Percentiles rank a stretch among this genome's conserved stretches.
Evolutionary conservation across 2,797 vertebrate species (phyloP).

Genomic region (Brachyalestes nurse): DNA sequence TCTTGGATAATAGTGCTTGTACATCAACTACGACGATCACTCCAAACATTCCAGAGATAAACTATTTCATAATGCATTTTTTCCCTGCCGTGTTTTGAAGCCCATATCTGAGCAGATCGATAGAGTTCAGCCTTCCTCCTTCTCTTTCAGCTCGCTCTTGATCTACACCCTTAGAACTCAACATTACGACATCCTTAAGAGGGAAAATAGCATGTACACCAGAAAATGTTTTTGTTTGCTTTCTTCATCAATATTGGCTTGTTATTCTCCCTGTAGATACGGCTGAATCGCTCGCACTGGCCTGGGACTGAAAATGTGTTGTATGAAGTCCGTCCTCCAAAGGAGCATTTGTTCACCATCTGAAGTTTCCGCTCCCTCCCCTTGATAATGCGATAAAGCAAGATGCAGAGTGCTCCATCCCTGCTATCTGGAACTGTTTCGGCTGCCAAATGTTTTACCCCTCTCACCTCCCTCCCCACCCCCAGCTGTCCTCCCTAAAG

Average conservation of each 20-base stretch:
- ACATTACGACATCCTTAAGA: conserved; percentile 12
- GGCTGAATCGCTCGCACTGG: conserved; percentile 64
- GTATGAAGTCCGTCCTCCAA: conserved; percentile 69
- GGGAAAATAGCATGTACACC: conserved; percentile 34
- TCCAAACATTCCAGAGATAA: conserved; percentile 10
- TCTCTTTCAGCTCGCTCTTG: neutral
- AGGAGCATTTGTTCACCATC: conserved; percentile 76
- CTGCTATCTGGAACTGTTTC: conserved; percentile 8
- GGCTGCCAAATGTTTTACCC: conserved; percentile 17
- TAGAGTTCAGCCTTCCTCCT: neutral
- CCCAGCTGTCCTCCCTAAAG: conserved; percentile 34
- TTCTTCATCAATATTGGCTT: conserved; percentile 37
- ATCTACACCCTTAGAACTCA: conserved; percentile 8
- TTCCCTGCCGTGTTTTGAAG: neutral
- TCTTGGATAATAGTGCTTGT: neutral
- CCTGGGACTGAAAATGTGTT: conserved; percentile 62
- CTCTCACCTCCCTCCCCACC: neutral
- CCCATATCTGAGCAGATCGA: conserved; percentile 7
- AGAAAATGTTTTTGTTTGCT: conserved; percentile 54
- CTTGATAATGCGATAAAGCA: conserved; percentile 58
- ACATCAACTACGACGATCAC: neutral
- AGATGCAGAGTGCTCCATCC: conserved; percentile 41
- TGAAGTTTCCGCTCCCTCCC: conserved; percentile 71
- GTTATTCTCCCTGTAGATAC: conserved; percentile 66
- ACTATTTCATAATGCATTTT: neutral